Conservation (phyloP, 35 echinoderm and acorn worm genomes). For the Lytechinus pictus region DNA sequence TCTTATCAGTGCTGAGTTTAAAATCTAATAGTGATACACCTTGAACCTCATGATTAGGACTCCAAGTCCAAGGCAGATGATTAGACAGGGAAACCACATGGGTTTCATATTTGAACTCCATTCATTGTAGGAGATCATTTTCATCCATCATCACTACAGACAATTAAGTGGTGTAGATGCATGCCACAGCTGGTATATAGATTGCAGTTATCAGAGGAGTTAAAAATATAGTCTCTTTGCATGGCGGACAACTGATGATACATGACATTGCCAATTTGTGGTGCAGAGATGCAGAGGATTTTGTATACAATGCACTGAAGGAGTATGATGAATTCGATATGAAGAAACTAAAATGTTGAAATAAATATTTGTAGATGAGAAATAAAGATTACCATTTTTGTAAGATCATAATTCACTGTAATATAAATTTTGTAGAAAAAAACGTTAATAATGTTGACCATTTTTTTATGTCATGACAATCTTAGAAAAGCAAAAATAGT, state of each 20-base stretch:
- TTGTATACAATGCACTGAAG: background rate
- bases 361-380: background rate
- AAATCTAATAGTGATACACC: too few relatives aligned
- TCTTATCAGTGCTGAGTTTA: too few relatives aligned
- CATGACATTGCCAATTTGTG: background rate
- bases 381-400: background rate
- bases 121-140: background rate
- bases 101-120: background rate
- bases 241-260: background rate
- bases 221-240: background rate
- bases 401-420: background rate
- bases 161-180: conserved; percentile 11
- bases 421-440: background rate
- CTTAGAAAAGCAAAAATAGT: background rate
- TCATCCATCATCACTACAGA: background rate
- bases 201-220: background rate
- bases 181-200: background rate
- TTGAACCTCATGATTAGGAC: background rate
- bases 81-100: background rate
- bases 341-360: background rate
- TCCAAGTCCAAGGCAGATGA: background rate
- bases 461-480: background rate
- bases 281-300: background rate
- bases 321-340: background rate
- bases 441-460: background rate